phyloP scores from a whole-genome alignment of 2,113 vertebrate genomes.

The Planiliza haematocheilus region DNA sequence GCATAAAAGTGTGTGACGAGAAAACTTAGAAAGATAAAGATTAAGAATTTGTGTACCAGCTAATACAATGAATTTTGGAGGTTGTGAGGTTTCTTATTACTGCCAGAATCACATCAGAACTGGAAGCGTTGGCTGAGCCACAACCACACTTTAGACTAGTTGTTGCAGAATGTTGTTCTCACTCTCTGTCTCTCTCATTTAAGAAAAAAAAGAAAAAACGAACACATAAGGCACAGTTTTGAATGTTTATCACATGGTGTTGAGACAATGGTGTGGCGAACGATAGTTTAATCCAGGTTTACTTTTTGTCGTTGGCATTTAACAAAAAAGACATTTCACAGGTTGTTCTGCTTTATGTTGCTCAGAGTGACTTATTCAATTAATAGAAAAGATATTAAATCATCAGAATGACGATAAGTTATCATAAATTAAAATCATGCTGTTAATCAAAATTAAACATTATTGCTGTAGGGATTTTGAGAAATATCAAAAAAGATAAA shows the following conservation, averaged over 20 bases:
- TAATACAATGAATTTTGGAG: neutral
- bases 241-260: neutral
- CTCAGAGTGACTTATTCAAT: neutral
- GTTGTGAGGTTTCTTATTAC: slow-evolving; percentile 21
- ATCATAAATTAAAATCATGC: neutral
- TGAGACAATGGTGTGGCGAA: neutral
- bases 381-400: neutral
- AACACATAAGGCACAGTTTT: too few relatives aligned
- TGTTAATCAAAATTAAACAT: too few relatives aligned
- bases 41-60: neutral
- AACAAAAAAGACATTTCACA: too few relatives aligned
- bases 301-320: too few relatives aligned
- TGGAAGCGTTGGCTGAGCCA: too few relatives aligned
- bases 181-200: too few relatives aligned
- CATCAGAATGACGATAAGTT: neutral
- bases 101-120: slow-evolving; percentile 7
- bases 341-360: neutral
- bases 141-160: slow-evolving; percentile 52
- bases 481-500: neutral
- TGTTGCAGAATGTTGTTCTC: slow-evolving; percentile 34
- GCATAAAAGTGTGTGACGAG: neutral
- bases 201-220: too few relatives aligned
- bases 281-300: too few relatives aligned
- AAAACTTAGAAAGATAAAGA: slow-evolving; percentile 1
- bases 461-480: too few relatives aligned